Evolutionary conservation across 1,140 invertebrate genomes (phyloP).

Genomic region (Drusus annulatus): DNA sequence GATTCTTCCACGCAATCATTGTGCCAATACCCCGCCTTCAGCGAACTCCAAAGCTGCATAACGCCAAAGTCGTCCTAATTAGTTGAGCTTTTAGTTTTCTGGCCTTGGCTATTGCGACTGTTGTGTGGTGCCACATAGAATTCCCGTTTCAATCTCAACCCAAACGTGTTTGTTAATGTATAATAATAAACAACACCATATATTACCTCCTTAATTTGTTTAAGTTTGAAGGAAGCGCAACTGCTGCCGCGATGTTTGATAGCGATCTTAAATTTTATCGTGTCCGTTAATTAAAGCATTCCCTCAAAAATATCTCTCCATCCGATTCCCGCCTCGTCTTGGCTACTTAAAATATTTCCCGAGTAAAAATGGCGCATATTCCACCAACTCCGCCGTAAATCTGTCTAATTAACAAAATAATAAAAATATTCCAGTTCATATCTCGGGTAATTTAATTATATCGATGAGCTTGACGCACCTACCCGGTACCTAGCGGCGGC

Average conservation of each 20-base stretch:
- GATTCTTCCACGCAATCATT: no score
- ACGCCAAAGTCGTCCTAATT: no score
- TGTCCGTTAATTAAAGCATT: slow-evolving; percentile 37
- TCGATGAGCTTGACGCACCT: slow-evolving; percentile 50
- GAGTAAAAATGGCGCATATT: slow-evolving; percentile 35
- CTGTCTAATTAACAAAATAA: slow-evolving; percentile 58
- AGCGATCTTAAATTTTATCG: slow-evolving; percentile 37
- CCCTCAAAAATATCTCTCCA: slow-evolving; percentile 36
- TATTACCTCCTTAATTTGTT: neutral
- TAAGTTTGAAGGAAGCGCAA: neutral
- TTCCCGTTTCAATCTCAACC: no score
- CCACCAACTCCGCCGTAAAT: slow-evolving; percentile 44
- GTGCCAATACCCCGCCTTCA: no score
- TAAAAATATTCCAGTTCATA: slow-evolving; percentile 47
- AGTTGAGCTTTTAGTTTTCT: no score
- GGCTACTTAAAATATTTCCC: slow-evolving; percentile 33
- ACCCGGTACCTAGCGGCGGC: neutral
- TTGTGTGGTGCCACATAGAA: no score
- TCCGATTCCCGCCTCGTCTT: slow-evolving; percentile 15
- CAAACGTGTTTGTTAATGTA: no score
- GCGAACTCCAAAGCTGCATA: no score
- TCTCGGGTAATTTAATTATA: slow-evolving; percentile 54
- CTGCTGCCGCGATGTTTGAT: slow-evolving; percentile 1
- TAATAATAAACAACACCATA: neutral
- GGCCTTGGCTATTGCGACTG: no score